Conservation (phyloP, 2,113 vertebrate species). For the Etheostoma spectabile region DNA sequence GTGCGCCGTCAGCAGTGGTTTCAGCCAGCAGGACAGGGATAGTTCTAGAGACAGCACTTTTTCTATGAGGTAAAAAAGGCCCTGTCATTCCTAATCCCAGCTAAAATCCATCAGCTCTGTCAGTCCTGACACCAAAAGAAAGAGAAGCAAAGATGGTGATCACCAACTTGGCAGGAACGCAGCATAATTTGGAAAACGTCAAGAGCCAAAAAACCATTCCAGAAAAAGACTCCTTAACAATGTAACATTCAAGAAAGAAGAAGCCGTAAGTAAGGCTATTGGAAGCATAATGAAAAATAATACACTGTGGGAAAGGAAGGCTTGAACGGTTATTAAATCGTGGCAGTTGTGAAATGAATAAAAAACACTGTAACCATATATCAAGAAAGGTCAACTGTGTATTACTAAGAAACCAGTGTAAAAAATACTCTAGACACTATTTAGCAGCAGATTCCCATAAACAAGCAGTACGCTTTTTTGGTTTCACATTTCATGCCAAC, state of each 20-base stretch:
- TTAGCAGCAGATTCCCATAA: not conserved
- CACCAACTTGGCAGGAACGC: conserved; percentile 54
- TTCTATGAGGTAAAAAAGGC: conserved; percentile 56
- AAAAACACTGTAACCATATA: conserved; percentile 40
- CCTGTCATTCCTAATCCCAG: conserved; percentile 62
- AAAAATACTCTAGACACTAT: not conserved
- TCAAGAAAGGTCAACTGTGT: conserved; percentile 36
- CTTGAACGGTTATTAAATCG: conserved; percentile 46
- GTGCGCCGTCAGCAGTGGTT: conserved; percentile 35
- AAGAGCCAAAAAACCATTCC: conserved; percentile 22
- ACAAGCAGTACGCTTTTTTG: conserved; percentile 3
- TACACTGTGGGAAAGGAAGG: conserved; percentile 52
- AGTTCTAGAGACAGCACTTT: conserved; percentile 56
- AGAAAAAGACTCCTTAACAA: conserved; percentile 41
- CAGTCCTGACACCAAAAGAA: conserved; percentile 41
- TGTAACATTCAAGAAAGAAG: conserved; percentile 22
- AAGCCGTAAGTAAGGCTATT: conserved; percentile 17
- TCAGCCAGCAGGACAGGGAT: conserved; percentile 44
- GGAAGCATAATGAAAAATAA: conserved; percentile 61
- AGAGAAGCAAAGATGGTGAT: conserved; percentile 40
- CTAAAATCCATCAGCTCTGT: conserved; percentile 67
- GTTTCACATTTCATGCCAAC: not conserved
- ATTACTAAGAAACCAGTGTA: conserved; percentile 24
- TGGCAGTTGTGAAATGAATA: conserved; percentile 33
- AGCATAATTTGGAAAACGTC: conserved; percentile 61